phyloP scores from a whole-genome alignment of 1,140 invertebrate species.

The Gyrodactylus bullatarudis region DNA sequence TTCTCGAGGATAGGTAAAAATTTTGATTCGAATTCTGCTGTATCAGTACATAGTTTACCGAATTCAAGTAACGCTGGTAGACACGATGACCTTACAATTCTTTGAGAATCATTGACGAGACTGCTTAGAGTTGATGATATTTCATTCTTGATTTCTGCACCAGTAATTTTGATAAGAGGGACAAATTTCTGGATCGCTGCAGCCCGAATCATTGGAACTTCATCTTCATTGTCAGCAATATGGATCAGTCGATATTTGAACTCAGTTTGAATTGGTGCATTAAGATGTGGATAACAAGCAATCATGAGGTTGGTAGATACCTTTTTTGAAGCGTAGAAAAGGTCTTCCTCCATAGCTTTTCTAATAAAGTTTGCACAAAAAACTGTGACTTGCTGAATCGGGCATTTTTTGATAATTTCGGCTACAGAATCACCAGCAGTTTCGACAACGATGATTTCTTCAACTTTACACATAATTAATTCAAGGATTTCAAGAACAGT shows the following conservation, averaged over 20 bases:
- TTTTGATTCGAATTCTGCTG: neutral
- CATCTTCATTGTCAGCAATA: neutral
- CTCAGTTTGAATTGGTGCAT: neutral
- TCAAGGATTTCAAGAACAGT: neutral
- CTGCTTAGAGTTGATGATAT: neutral
- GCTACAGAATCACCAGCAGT: neutral
- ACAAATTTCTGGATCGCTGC: neutral
- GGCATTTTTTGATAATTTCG: constrained; percentile 3
- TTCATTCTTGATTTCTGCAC: neutral
- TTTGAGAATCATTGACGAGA: neutral
- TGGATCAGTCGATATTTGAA: neutral
- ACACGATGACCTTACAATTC: neutral
- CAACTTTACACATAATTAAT: neutral
- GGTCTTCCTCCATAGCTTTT: neutral
- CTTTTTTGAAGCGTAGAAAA: neutral
- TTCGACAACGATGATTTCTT: constrained; percentile 2
- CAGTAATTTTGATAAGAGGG: neutral
- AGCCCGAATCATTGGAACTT: constrained; percentile 1
- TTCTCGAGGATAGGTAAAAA: constrained; percentile 1
- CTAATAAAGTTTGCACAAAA: neutral
- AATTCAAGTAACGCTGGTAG: neutral
- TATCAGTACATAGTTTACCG: neutral
- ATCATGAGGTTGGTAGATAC: neutral
- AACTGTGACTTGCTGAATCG: neutral
- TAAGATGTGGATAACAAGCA: neutral